These are phyloP conservation scores for Bostrychus sinensis DNA, from an alignment of 2,113 vertebrate species.

Conservation along the genomic window DNA sequence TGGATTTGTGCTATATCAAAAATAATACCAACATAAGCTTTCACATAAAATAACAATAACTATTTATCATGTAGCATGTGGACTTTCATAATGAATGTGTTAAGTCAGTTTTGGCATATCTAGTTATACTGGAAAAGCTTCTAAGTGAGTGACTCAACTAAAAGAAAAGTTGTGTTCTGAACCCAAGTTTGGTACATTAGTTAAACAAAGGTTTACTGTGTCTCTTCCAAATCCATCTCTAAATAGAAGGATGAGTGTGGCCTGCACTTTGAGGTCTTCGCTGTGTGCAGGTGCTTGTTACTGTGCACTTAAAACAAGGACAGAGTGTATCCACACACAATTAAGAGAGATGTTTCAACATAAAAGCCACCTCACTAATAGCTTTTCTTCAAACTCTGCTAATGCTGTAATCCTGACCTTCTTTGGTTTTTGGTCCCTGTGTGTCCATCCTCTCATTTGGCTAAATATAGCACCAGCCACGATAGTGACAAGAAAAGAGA, in stretches of 20 bases:
- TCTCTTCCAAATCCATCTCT: slow-evolving; percentile 26
- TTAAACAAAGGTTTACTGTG: slow-evolving; percentile 18
- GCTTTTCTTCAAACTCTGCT: slow-evolving; percentile 36
- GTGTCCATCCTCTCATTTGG: slow-evolving; percentile 51
- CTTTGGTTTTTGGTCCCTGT: slow-evolving; percentile 61
- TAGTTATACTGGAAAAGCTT: too few species aligned
- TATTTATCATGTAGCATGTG: too few species aligned
- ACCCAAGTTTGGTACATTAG: too few species aligned
- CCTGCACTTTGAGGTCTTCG: slow-evolving; percentile 27
- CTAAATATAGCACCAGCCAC: slow-evolving; percentile 66
- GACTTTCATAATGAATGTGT: too few species aligned
- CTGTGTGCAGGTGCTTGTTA: slow-evolving; percentile 46
- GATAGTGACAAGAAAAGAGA: slow-evolving; percentile 6
- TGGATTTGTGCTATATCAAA: too few species aligned
- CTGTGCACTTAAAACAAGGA: slow-evolving; percentile 44
- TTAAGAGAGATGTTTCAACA: slow-evolving; percentile 34
- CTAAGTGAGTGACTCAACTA: too few species aligned
- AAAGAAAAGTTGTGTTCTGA: too few species aligned
- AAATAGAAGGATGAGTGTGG: slow-evolving; percentile 35
- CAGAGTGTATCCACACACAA: slow-evolving; percentile 28
- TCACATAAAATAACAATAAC: too few species aligned
- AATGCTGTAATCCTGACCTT: slow-evolving; percentile 58
- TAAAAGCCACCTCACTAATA: slow-evolving; percentile 22
- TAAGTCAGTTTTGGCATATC: too few species aligned
- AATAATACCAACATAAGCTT: too few species aligned